Base-by-base conservation (phyloP, 1,140 invertebrate species). In the Pinna nobilis region DNA sequence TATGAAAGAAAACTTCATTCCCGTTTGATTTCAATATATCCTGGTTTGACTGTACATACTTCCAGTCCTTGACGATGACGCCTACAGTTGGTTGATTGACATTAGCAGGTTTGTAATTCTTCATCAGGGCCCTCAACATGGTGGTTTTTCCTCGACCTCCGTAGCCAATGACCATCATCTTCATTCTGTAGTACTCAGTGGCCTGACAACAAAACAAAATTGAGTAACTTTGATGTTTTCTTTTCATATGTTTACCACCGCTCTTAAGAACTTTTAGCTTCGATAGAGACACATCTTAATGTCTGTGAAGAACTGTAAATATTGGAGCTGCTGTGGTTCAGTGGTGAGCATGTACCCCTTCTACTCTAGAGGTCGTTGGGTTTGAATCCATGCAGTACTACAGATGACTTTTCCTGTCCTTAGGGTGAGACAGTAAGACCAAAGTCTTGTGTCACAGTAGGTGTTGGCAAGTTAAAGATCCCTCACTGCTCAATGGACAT, bases 111-210 rank as follows among this genome's bases (percentile, higher is more conserved):
- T 79, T 93, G 1, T 95, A 95, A 87, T 97, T 95, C 78, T 95
- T 94, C 51, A 96, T 90, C 13, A 99, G 85, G 80, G 97, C 94
- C 77, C 97, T 95, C n/a, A 99, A 87, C 3, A 99, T 88, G 57
- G 96, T 97, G 0, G 97, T 98, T 88, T 98, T 98, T 0, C 96
- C 96, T 77, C 95, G 95, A 2, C 95, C 96, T 84, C 97, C 95
- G 32, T 96, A 93, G 0, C 98, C 98, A 23, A 99, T 96, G 25
- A 99, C 94, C 97, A 99, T 98, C 6, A 99, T 89, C 86, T 99
- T 99, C 94, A 99, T 97, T 25, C 96, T 90, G 6, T 96, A 95
- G 88, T 99, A 98, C 95, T 94, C 86, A 94, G 94, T 0, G 97
- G 97, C 86, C 87, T 73, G 13, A 0, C 47, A 60, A 30, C 13